phyloP scores from a whole-genome alignment of 2,113 vertebrate species.

The Syngnathoides biaculeatus region DNA sequence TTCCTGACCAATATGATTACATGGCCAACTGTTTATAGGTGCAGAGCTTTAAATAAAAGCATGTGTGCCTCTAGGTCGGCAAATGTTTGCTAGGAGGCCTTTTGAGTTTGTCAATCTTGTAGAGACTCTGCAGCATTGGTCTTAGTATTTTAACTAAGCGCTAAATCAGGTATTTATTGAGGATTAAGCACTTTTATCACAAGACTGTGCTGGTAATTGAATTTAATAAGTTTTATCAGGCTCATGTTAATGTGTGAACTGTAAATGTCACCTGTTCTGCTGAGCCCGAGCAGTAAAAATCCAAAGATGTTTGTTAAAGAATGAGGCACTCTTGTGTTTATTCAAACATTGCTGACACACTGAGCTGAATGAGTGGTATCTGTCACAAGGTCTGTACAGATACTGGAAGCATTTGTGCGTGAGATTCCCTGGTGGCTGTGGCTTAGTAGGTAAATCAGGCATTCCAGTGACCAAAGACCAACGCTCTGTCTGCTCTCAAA shows the following conservation, averaged over 20 bases:
- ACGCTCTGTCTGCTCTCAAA: too few relatives aligned
- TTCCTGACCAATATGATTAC: constrained; percentile 68
- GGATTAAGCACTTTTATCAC: constrained; percentile 5
- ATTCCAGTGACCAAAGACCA: too few relatives aligned
- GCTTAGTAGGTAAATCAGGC: too few relatives aligned
- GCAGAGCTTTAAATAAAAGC: constrained; percentile 70
- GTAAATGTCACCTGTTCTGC: background rate
- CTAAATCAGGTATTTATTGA: constrained; percentile 25
- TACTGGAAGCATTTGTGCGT: too few relatives aligned
- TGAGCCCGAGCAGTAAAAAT: background rate
- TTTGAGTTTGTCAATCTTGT: constrained; percentile 47
- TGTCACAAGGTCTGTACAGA: too few relatives aligned
- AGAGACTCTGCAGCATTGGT: constrained; percentile 15
- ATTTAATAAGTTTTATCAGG: constrained; percentile 17
- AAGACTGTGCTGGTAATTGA: constrained; percentile 16
- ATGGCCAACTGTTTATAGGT: constrained; percentile 72
- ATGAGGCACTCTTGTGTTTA: constrained; percentile 16
- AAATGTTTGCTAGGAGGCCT: constrained; percentile 53
- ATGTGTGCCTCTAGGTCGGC: constrained; percentile 67
- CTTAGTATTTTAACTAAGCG: constrained; percentile 19
- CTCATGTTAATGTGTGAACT: constrained; percentile 3
- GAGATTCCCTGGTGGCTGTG: too few relatives aligned
- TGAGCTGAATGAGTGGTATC: constrained; percentile 28
- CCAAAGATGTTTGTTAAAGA: constrained; percentile 17
- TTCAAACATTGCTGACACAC: constrained; percentile 24